Base-by-base conservation (phyloP, 2,113 vertebrate genomes). In the Morone saxatilis region DNA sequence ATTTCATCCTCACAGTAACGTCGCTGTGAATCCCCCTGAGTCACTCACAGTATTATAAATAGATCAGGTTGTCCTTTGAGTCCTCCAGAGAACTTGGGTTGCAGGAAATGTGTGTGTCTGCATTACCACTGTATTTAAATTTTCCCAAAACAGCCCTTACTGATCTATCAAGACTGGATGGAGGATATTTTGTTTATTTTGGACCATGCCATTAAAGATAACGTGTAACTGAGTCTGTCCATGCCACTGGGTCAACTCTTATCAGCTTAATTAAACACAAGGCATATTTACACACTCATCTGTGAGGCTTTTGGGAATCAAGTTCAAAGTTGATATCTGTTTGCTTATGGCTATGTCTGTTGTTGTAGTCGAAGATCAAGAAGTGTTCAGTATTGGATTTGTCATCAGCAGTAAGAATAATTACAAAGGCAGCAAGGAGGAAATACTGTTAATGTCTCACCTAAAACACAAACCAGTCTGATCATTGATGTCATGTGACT, bases 11-110 rank as follows among this genome's bases (percentile, higher is more conserved):
- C 22, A 22, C 47, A 76, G 76, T 75, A 78, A 66, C 6, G 3
- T 56, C 12, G 57, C 48, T 69, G 47, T 62, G 59, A 87, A 85
- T 50, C 87, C 78, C 36, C 66, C 74, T 78, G 77, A 72, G 72
- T 91, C 89, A 86, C 70, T 73, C 63, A 25, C 4, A 5, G 11
- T 53, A 36, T 83, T 88, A 91, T 86, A 86, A 90, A 90, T 88
- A 92, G 76, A 83, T 60, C 14, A 83, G 75, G 56, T 77, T 78
- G 75, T 76, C 71, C 67, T 82, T 76, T 78, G 59, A 74, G 90
- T 82, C 66, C 69, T 86, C 36, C 7, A 10, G 36, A 66, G 81
- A 76, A 41, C 86, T 80, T 89, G 59, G 67, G 70, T 71, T 87
- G 60, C 83, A 25, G 74, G 63, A n/a, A 61, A 41, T 60, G 16